Percentiles rank a stretch among this genome's conserved stretches.
Conservation (phyloP, 1,140 invertebrate species). For the Branchinecta lynchi region DNA sequence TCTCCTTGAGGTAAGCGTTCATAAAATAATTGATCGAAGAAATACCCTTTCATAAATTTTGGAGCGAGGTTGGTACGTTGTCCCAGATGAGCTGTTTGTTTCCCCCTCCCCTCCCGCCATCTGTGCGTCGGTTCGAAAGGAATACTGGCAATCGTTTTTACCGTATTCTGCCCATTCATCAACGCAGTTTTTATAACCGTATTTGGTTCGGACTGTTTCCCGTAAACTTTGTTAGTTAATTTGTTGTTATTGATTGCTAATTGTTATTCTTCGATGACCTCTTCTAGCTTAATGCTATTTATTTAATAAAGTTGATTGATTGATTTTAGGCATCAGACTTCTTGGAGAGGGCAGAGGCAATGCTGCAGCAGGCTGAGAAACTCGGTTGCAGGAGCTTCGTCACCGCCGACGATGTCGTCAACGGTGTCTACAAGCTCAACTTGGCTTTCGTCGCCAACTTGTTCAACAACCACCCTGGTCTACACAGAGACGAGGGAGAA, state of each 20-base stretch:
- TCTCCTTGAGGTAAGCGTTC: too few relatives aligned
- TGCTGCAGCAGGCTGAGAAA: slow-evolving; percentile 92
- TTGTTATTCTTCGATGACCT: too few relatives aligned
- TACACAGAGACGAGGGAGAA: slow-evolving; percentile 33
- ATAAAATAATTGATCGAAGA: too few relatives aligned
- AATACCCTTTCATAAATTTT: too few relatives aligned
- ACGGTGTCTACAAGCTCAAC: slow-evolving; percentile 94
- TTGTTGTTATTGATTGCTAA: background rate
- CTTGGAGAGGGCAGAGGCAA: slow-evolving; percentile 70
- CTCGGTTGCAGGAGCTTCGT: slow-evolving; percentile 88
- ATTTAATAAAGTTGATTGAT: too few relatives aligned
- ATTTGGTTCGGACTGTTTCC: too few relatives aligned
- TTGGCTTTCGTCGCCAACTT: slow-evolving; percentile 97
- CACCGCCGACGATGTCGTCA: slow-evolving; percentile 82
- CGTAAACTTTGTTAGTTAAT: background rate
- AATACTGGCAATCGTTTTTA: too few relatives aligned
- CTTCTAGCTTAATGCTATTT: too few relatives aligned
- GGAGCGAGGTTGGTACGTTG: slow-evolving; percentile 1
- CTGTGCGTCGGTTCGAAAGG: too few relatives aligned
- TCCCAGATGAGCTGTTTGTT: too few relatives aligned
- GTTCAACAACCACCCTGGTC: slow-evolving; percentile 93
- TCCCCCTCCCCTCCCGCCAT: too few relatives aligned
- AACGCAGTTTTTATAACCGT: background rate
- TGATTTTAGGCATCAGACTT: slow-evolving; percentile 51
- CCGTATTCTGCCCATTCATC: background rate